Percentiles rank a stretch among this genome's conserved stretches.
Evolutionary conservation across 2,797 vertebrate genomes (phyloP).

Genomic region (Siniperca undulata): DNA sequence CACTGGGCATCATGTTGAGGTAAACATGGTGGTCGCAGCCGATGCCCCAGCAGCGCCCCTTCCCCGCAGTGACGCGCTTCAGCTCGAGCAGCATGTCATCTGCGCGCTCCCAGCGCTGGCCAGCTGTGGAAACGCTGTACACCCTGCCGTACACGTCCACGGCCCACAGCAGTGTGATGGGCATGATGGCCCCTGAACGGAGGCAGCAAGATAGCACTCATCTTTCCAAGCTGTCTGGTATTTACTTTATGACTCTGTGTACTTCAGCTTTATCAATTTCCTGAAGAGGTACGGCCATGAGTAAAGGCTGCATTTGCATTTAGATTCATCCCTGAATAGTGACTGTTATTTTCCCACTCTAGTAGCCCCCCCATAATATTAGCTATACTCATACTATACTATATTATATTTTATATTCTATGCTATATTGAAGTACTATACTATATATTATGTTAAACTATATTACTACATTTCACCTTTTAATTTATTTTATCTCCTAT

Average conservation of each 20-base stretch:
- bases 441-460: neutral
- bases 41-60: conserved; percentile 94
- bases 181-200: conserved; percentile 83
- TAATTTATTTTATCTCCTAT: neutral
- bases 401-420: neutral
- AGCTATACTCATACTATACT: no score
- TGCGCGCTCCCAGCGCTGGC: conserved; percentile 91
- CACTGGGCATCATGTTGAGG: conserved; percentile 89
- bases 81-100: conserved; percentile 92
- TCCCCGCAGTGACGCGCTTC: conserved; percentile 90
- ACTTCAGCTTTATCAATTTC: conserved; percentile 20
- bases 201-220: conserved; percentile 7
- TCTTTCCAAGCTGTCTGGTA: neutral
- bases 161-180: conserved; percentile 92
- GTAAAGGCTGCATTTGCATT: conserved; percentile 17
- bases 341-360: neutral
- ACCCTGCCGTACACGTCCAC: conserved; percentile 95
- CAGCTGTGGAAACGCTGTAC: conserved; percentile 90
- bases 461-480: neutral
- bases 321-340: neutral
- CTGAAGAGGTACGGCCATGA: neutral
- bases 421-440: neutral
- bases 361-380: neutral
- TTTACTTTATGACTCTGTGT: conserved; percentile 13
- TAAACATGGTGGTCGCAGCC: conserved; percentile 95